Percentiles rank a stretch among this genome's conserved stretches.
phyloP scores from a whole-genome alignment of 2,888 invertebrate genomes.

The Flexamia atlantica region DNA sequence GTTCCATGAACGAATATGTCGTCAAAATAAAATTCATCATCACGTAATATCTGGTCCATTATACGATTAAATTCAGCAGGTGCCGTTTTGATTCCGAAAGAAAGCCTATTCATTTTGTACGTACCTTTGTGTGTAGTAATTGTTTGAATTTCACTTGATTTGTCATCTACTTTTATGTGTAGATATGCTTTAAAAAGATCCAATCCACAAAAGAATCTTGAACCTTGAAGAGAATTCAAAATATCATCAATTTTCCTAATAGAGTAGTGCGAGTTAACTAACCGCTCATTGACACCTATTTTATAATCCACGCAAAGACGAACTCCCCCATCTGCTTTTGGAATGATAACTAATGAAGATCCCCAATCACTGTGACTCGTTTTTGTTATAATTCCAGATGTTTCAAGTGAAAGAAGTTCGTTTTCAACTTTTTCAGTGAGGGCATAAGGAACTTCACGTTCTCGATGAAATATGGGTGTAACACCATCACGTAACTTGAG shows the following conservation, averaged over 20 bases:
- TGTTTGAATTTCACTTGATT: too few relatives aligned
- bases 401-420: constrained; percentile 60
- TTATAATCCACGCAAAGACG: constrained; percentile 71
- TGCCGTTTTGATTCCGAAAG: too few relatives aligned
- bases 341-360: constrained; percentile 69
- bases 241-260: background rate
- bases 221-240: background rate
- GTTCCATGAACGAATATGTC: background rate
- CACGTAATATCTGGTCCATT: background rate
- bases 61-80: too few relatives aligned
- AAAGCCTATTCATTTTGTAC: too few relatives aligned
- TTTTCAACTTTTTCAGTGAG: constrained; percentile 64
- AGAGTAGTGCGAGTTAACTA: too few relatives aligned
- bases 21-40: background rate
- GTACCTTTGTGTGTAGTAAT: too few relatives aligned
- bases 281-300: background rate
- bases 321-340: constrained; percentile 68
- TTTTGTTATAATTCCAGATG: constrained; percentile 63
- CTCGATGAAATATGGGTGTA: background rate
- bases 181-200: constrained; percentile 12
- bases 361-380: constrained; percentile 68
- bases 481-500: background rate
- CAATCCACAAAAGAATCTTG: background rate
- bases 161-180: background rate
- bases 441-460: too few relatives aligned